A percentile compares a stretch with the other conserved stretches of the same genome.
phyloP scores from a whole-genome alignment of 2,113 vertebrate species.

The Heterotilapia buettikoferi region DNA sequence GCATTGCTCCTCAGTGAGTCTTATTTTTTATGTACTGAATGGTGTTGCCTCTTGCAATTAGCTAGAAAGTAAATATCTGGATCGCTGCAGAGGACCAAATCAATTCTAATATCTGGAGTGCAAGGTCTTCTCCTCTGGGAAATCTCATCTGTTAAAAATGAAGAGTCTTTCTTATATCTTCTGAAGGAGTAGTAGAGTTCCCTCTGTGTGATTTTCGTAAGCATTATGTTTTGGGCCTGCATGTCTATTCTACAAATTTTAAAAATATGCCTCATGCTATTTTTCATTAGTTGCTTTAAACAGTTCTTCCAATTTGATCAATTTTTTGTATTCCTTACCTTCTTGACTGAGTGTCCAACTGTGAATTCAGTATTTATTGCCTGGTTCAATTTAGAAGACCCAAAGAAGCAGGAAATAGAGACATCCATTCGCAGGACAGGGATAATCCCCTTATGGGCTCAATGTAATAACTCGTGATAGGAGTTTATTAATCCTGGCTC shows the following conservation, averaged over 20 bases:
- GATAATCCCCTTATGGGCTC: conserved; percentile 60
- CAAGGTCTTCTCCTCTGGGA: conserved; percentile 48
- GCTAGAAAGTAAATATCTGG: conserved; percentile 62
- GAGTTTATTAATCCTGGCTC: conserved; percentile 61
- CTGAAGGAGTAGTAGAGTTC: conserved; percentile 3
- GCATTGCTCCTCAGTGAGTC: conserved; percentile 25
- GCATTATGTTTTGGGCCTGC: background rate
- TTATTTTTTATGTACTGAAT: conserved; percentile 15
- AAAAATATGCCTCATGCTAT: background rate
- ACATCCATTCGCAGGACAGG: conserved; percentile 31
- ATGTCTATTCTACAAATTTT: background rate
- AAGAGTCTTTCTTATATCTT: conserved; percentile 30
- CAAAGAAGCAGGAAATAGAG: conserved; percentile 25
- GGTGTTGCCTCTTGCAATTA: conserved; percentile 57
- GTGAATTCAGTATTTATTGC: background rate
- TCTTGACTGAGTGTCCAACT: background rate
- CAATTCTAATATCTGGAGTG: conserved; percentile 66
- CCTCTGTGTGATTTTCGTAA: background rate
- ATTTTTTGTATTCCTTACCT: background rate
- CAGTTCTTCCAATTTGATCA: background rate
- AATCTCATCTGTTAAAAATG: conserved; percentile 58
- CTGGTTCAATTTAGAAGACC: conserved; percentile 6
- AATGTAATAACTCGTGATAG: conserved; percentile 62
- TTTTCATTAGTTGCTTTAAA: background rate
- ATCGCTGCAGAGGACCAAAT: conserved; percentile 47